Conservation (phyloP, 2,113 vertebrate species). For the Catharus minimus region DNA sequence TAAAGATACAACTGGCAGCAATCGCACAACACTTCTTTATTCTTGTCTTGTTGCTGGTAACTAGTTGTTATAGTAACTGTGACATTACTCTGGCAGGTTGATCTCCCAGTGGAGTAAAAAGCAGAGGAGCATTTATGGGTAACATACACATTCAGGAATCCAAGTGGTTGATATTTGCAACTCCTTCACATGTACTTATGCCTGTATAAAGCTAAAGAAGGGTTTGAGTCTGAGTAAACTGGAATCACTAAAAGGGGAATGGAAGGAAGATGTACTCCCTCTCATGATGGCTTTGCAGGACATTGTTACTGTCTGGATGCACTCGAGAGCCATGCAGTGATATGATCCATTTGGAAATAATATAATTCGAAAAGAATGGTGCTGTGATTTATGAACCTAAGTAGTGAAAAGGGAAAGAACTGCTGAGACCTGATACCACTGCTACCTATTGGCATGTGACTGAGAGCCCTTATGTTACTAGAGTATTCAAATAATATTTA, state of each 20-base stretch:
- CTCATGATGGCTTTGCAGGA: background rate
- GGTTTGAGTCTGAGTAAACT: background rate
- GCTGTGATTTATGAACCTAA: background rate
- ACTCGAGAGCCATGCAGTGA: background rate
- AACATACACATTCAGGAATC: background rate
- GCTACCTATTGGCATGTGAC: background rate
- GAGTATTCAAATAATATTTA: background rate
- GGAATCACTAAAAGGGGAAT: background rate
- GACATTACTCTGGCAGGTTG: background rate
- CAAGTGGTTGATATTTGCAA: background rate
- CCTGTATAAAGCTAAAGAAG: background rate
- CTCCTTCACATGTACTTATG: background rate
- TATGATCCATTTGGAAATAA: background rate
- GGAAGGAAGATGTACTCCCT: background rate
- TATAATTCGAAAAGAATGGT: background rate
- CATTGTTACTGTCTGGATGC: background rate
- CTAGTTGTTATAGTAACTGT: constrained; percentile 5
- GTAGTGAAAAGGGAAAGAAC: background rate
- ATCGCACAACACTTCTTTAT: background rate
- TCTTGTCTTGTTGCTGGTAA: constrained; percentile 4
- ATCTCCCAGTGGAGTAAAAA: background rate
- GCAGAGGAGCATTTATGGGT: background rate
- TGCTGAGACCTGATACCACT: background rate
- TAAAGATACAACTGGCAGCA: background rate
- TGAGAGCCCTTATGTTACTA: background rate